Evolutionary conservation across 2,888 invertebrate genomes (phyloP).

Genomic region (Nysson spinosus): DNA sequence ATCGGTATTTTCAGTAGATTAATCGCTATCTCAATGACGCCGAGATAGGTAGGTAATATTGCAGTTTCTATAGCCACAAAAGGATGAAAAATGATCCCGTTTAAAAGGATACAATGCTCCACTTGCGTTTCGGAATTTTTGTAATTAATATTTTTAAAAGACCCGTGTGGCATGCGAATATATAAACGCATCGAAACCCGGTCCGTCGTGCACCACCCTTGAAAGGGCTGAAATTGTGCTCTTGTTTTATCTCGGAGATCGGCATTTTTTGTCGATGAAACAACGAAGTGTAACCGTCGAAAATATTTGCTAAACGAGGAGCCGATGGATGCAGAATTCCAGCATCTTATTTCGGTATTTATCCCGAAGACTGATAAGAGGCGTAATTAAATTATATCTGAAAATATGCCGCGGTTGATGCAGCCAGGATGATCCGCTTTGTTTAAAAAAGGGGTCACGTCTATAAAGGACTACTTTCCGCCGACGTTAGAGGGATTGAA

Average conservation of each 20-base stretch:
- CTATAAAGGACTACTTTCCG: conserved; percentile 19
- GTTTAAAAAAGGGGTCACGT: background rate
- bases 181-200: conserved; percentile 17
- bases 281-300: background rate
- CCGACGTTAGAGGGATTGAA: conserved; percentile 24
- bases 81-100: conserved; percentile 6
- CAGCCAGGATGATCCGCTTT: background rate
- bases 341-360: too few species aligned
- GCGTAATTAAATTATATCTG: too few species aligned
- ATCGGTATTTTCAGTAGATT: too few species aligned
- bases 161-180: conserved; percentile 29
- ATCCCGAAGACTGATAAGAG: too few species aligned
- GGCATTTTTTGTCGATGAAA: conserved; percentile 30
- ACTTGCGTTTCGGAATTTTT: conserved; percentile 66
- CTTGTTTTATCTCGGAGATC: too few species aligned
- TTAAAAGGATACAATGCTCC: conserved; percentile 28
- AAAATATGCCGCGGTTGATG: background rate
- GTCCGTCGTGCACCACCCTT: too few species aligned
- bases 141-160: conserved; percentile 73
- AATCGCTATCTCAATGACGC: conserved; percentile 25
- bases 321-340: background rate
- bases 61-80: too few species aligned
- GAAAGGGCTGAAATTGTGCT: too few species aligned
- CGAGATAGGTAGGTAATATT: too few species aligned
- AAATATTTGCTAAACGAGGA: conserved; percentile 15